Base-by-base conservation (phyloP, 2,888 invertebrate genomes). In the Acanthoscelides obtectus region DNA sequence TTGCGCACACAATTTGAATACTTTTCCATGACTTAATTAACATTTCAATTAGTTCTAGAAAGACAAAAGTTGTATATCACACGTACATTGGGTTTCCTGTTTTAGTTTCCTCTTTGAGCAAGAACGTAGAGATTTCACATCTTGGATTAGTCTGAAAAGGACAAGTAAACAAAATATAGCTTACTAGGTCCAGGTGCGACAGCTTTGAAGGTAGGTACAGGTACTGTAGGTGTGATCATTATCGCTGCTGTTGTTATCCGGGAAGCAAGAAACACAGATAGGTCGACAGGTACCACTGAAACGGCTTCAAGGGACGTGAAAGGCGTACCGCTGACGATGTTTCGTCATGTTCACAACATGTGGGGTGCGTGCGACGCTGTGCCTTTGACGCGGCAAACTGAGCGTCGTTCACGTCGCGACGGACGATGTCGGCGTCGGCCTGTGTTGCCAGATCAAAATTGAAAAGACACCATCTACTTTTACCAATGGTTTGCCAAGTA, bases 121-220 rank as follows among this genome's bases (percentile, higher is more conserved):
- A n/a, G n/a, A n/a, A n/a, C n/a, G n/a, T n/a, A n/a, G n/a, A n/a
- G n/a, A n/a, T n/a, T n/a, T n/a, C n/a, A n/a, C n/a, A n/a, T n/a
- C n/a, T n/a, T n/a, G n/a, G n/a, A n/a, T n/a, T n/a, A n/a, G n/a
- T n/a, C n/a, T n/a, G n/a, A n/a, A n/a, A n/a, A n/a, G n/a, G n/a
- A n/a, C n/a, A n/a, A n/a, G n/a, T n/a, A n/a, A n/a, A n/a, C n/a
- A 67, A 45, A 25, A 45, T 5, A 20, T 22, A 67, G 77, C 81
- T 68, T 92, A 92, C 92, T 92, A 91, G 91, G 88, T 79, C 89
- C 89, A 75, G 91, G 88, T 80, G 93, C 91, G 83, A 91, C 92
- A 81, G 94, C 94, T 88, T 93, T 94, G 88, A 94, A 94, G 84
- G 91, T 93, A 79, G 94, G 94, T 79, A 90, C 74, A 21, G 81